Percentiles rank a stretch among this genome's conserved stretches.
Evolutionary conservation across 1,140 invertebrate species (phyloP).

Genomic region (Sarcophaga bullata): DNA sequence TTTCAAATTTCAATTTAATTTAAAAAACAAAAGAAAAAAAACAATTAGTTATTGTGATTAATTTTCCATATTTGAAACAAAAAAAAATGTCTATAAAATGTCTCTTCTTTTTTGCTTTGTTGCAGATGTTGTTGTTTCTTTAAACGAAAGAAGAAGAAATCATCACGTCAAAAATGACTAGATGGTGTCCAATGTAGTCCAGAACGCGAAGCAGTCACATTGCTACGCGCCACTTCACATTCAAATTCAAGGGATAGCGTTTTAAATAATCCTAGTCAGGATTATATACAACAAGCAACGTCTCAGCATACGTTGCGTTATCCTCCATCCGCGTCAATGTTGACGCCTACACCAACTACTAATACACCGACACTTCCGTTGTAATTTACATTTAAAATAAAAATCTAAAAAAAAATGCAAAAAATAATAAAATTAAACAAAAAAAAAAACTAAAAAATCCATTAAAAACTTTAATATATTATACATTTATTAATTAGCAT

Average conservation of each 20-base stretch:
- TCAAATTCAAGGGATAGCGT: conserved; percentile 75
- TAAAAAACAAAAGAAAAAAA: too few relatives aligned
- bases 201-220: conserved; percentile 75
- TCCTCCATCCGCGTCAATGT: conserved; percentile 66
- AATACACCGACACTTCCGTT: conserved; percentile 67
- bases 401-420: conserved; percentile 45
- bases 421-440: conserved; percentile 43
- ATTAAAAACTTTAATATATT: conserved; percentile 41
- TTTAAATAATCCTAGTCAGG: conserved; percentile 68
- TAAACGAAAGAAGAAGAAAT: conserved; percentile 96
- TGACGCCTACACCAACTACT: conserved; percentile 67
- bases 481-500: conserved; percentile 39
- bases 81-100: too few relatives aligned
- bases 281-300: conserved; percentile 66
- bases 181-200: conserved; percentile 68
- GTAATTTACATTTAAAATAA: conserved; percentile 62
- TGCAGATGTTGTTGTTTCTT: conserved; percentile 96
- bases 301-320: conserved; percentile 66
- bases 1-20: too few relatives aligned
- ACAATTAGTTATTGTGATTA: too few relatives aligned
- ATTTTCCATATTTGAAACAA: too few relatives aligned
- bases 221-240: conserved; percentile 74
- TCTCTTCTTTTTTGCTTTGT: conserved; percentile 54
- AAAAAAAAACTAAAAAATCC: conserved; percentile 46
- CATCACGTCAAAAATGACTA: conserved; percentile 67